Base-by-base conservation (phyloP, 2,113 vertebrate species). In the Trochalopteron elliotii region DNA sequence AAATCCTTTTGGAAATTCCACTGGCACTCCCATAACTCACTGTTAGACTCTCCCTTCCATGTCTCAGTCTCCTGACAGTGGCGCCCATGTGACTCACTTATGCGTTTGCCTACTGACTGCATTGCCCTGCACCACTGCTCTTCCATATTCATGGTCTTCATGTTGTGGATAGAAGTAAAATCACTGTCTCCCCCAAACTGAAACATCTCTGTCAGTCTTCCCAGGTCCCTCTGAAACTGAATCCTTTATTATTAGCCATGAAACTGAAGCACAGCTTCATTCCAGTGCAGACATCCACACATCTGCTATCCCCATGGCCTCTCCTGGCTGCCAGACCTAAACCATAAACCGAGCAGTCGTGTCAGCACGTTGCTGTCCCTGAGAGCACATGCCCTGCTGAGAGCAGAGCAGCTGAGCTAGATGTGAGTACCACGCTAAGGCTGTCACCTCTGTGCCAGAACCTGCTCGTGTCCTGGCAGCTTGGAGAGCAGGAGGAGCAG, bases 321-420 rank as follows among this genome's bases (percentile, higher is more conserved):
- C 69, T 81, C 23, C 72, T 47, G 61, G 52, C 82, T 90, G 88
- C 82, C 85, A 94, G 94, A 87, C 57, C 78, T 49, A 76, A 93
- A 53, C 12, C 31, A 94, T 79, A 74, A 76, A 50, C 14, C 0
- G 10, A 39, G 31, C 53, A 57, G 49, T 55, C 0, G 0, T 64
- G 49, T 45, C 57, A 76, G 28, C 5, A 5, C 4, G 1, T n/a
- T 76, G 61, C 71, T 94, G 57, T 31, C 37, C 42, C 61, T 31
- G 53, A 93, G 56, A 44, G 35, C 81, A 65, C 15, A 3, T 39
- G n/a, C 70, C 31, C 49, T 44, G 31, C 57, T 39, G 82, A 76
- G 52, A 57, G 31, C 61, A 86, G 53, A 52, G 45, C 31, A 21
- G 53, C 67, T 77, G 78, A 72, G 44, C 67, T 93, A 47, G 33